Percentiles rank a stretch among this genome's conserved stretches.
These are phyloP conservation scores for Lasioglossum vierecki DNA, from an alignment of 2,888 invertebrate genomes.

Conservation along the genomic window DNA sequence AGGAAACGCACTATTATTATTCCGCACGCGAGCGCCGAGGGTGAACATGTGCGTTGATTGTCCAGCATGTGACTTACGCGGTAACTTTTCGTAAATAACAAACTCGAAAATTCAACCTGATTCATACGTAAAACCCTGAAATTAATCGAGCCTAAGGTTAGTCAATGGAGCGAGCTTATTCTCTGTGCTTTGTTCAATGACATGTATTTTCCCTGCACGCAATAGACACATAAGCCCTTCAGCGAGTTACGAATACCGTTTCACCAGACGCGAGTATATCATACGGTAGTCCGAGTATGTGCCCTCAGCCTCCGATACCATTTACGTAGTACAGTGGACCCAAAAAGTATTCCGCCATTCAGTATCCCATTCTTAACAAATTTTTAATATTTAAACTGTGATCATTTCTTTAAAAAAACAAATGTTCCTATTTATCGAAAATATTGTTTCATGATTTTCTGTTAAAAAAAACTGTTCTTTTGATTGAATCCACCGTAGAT, in stretches of 20 bases:
- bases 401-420: too few species aligned
- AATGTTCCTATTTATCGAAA: too few species aligned
- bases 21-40: conserved; percentile 41
- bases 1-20: conserved; percentile 52
- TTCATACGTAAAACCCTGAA: too few species aligned
- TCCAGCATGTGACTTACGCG: conserved; percentile 39
- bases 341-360: not conserved
- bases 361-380: not conserved
- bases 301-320: not conserved
- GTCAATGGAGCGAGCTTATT: not conserved
- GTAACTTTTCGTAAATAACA: not conserved
- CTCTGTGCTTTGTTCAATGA: not conserved
- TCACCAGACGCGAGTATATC: not conserved
- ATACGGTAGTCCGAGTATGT: not conserved
- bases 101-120: too few species aligned
- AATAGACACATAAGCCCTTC: not conserved
- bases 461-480: too few species aligned
- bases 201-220: not conserved
- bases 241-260: not conserved
- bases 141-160: not conserved
- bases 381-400: not conserved
- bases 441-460: too few species aligned
- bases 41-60: conserved; percentile 46
- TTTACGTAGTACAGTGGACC: not conserved
- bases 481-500: too few species aligned